These are phyloP conservation scores for Todiramphus saurophagus DNA, from an alignment of 2,113 vertebrate genomes.

Conservation along the genomic window DNA sequence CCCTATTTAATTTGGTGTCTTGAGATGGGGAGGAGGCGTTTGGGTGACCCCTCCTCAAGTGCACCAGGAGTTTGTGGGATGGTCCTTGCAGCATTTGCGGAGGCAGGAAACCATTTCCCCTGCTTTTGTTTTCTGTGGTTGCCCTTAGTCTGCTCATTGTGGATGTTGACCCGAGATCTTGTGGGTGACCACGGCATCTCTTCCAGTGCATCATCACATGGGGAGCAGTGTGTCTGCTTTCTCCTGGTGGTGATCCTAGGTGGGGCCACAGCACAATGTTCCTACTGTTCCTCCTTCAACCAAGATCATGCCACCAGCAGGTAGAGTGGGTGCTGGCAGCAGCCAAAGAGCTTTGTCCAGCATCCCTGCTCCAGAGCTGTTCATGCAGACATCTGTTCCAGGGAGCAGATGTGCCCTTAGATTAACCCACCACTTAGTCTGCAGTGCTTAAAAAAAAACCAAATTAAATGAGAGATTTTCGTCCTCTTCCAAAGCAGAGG, in stretches of 20 bases:
- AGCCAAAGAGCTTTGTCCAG: not conserved
- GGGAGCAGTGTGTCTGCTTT: not conserved
- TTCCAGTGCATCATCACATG: fast-evolving
- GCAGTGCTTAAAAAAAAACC: not conserved
- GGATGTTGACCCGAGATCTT: not conserved
- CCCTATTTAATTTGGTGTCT: not conserved
- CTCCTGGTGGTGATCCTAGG: not conserved
- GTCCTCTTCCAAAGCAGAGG: not conserved
- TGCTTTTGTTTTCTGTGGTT: not conserved
- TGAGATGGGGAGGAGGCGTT: not conserved
- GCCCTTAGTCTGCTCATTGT: not conserved
- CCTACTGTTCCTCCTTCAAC: not conserved
- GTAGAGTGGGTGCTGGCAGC: not conserved
- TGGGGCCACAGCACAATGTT: not conserved
- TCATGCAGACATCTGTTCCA: not conserved
- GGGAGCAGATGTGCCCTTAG: not conserved
- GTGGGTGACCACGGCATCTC: not conserved
- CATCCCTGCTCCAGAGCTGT: not conserved
- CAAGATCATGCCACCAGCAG: fast-evolving
- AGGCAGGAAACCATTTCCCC: not conserved
- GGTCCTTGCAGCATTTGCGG: not conserved
- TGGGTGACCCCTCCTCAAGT: not conserved
- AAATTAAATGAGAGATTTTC: not conserved
- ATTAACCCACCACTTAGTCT: not conserved
- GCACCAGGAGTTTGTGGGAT: not conserved